These are phyloP conservation scores for Malacosoma neustria DNA, from an alignment of 2,888 invertebrate species.

Conservation along the genomic window DNA sequence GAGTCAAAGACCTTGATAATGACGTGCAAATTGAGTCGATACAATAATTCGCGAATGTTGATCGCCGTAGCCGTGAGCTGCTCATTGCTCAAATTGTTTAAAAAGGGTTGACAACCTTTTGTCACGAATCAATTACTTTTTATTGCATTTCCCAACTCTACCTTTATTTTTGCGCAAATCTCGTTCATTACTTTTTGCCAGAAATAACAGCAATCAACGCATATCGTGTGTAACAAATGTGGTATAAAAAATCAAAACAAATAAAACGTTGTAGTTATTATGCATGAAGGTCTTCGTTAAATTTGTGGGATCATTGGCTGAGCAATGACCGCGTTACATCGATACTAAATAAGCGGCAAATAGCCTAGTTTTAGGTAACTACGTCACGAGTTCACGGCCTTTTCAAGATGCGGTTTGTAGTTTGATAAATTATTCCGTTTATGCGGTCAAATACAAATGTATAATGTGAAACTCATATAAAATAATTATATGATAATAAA, in stretches of 20 bases:
- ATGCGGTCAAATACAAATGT: neutral
- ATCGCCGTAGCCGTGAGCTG: conserved; percentile 12
- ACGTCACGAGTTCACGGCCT: neutral
- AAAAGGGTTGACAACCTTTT: conserved; percentile 12
- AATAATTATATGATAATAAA: too few species aligned
- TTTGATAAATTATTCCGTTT: neutral
- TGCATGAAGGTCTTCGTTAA: too few species aligned
- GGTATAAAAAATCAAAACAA: too few species aligned
- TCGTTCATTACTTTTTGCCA: neutral
- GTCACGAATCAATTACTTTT: conserved; percentile 2
- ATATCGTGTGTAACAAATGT: too few species aligned
- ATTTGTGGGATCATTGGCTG: neutral
- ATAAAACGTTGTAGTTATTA: too few species aligned
- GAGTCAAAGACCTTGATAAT: conserved; percentile 67
- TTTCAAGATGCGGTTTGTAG: neutral
- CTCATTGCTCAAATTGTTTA: neutral
- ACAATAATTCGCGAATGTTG: conserved; percentile 40
- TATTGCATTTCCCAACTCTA: neutral
- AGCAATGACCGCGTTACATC: neutral
- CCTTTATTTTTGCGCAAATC: neutral
- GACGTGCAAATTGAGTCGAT: conserved; percentile 44
- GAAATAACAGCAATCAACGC: neutral
- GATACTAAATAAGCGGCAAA: neutral
- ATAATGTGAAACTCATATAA: too few species aligned
- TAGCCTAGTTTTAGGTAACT: neutral